These are phyloP conservation scores for Dreissena rostriformis DNA, from an alignment of 1,140 invertebrate genomes.

Conservation along the genomic window DNA sequence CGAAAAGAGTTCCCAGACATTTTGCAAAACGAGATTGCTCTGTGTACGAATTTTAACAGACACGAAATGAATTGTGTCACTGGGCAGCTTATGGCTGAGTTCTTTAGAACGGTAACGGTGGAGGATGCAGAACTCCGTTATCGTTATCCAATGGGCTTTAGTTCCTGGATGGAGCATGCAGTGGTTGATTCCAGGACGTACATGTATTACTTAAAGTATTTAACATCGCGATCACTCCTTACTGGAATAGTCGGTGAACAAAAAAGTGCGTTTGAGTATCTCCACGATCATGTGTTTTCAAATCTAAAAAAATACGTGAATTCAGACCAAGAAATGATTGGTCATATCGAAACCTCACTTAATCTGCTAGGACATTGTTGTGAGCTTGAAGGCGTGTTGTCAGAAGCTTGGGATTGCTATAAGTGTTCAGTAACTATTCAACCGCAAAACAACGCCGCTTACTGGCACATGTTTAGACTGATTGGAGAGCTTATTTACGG, in stretches of 20 bases:
- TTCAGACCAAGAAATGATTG: not conserved
- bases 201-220: not conserved
- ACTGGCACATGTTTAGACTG: not conserved
- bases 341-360: not conserved
- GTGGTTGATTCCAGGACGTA: not conserved
- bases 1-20: no score
- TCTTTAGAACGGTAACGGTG: no score
- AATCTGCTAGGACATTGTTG: conserved; percentile 1
- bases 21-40: no score
- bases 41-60: no score
- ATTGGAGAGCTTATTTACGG: no score
- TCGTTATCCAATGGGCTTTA: no score
- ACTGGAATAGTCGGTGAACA: not conserved
- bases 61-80: no score
- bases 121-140: no score
- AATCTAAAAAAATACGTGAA: no score
- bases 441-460: not conserved
- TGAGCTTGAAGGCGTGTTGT: not conserved
- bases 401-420: not conserved
- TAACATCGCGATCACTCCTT: not conserved
- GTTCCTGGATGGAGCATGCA: not conserved
- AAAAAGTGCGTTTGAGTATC: not conserved
- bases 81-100: no score
- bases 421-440: not conserved
- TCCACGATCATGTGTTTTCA: no score